Conservation (phyloP, 2,797 vertebrate species). For the Acanthurus lineatus region DNA sequence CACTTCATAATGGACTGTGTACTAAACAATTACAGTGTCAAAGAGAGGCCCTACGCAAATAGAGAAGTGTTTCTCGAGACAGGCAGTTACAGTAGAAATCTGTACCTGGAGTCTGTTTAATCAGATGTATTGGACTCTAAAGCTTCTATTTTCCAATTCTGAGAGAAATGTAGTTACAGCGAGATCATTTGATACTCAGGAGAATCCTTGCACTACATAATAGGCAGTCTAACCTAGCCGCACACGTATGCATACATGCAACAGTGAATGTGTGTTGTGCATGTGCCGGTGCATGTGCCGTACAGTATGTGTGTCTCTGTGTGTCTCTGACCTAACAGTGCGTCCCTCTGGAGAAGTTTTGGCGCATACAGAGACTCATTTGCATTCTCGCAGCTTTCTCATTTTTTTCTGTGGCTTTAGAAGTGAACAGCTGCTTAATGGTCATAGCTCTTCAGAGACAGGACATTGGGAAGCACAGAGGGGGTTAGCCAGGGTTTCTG, state of each 20-base stretch:
- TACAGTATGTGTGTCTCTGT: constrained; percentile 39
- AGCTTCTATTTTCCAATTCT: constrained; percentile 56
- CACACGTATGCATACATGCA: constrained; percentile 41
- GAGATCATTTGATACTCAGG: constrained; percentile 71
- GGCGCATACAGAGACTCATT: constrained; percentile 79
- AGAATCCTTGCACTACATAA: constrained; percentile 76
- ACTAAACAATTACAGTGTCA: constrained; percentile 45
- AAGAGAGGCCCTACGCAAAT: constrained; percentile 37
- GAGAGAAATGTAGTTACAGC: constrained; percentile 79
- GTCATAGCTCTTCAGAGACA: constrained; percentile 85
- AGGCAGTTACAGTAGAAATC: constrained; percentile 45
- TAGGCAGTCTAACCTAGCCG: constrained; percentile 61
- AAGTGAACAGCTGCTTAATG: constrained; percentile 85
- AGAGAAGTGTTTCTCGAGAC: constrained; percentile 29
- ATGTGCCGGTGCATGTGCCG: constrained; percentile 35
- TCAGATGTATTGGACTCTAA: constrained; percentile 59
- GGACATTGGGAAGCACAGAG: constrained; percentile 80
- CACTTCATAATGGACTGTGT: constrained; percentile 47
- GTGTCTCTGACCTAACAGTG: constrained; percentile 75
- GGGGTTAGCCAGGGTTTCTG: constrained; percentile 76
- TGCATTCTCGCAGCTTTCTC: constrained; percentile 79
- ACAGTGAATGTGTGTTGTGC: constrained; percentile 29
- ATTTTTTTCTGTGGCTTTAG: constrained; percentile 73
- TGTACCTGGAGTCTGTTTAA: constrained; percentile 59
- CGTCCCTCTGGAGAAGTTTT: constrained; percentile 76